These are phyloP conservation scores for Phyllotis vaccarum DNA, from an alignment of 2,797 vertebrate species.

Conservation along the genomic window DNA sequence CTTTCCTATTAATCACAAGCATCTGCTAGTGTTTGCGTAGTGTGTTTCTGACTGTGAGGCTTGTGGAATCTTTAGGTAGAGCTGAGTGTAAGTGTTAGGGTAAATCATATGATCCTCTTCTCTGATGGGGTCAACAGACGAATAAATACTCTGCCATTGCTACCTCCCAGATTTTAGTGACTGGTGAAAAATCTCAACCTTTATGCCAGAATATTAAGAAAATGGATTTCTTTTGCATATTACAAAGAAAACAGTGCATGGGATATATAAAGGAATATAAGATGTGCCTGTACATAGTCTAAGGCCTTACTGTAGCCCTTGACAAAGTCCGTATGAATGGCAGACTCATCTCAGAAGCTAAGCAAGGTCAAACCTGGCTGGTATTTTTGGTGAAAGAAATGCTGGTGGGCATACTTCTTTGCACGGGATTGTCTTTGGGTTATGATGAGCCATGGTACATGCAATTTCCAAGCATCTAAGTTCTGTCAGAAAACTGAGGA, in stretches of 20 bases:
- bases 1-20: background rate
- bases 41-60: background rate
- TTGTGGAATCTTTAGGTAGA: background rate
- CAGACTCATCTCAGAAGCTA: background rate
- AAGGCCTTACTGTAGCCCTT: background rate
- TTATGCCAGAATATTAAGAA: background rate
- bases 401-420: background rate
- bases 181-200: background rate
- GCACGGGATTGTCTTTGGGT: background rate
- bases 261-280: background rate
- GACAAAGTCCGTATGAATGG: no score
- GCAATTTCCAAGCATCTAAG: background rate
- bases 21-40: background rate
- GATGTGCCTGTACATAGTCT: background rate
- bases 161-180: background rate
- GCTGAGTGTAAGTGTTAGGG: background rate
- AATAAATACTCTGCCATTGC: background rate
- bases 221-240: background rate
- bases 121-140: background rate
- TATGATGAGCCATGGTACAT: background rate
- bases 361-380: background rate
- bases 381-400: background rate
- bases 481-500: background rate
- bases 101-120: background rate
- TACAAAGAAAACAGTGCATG: background rate